Evolutionary conservation across 2,113 vertebrate species (phyloP), one percentile per base, ranked within the genome.

Genomic region (Oreochromis niloticus): DNA sequence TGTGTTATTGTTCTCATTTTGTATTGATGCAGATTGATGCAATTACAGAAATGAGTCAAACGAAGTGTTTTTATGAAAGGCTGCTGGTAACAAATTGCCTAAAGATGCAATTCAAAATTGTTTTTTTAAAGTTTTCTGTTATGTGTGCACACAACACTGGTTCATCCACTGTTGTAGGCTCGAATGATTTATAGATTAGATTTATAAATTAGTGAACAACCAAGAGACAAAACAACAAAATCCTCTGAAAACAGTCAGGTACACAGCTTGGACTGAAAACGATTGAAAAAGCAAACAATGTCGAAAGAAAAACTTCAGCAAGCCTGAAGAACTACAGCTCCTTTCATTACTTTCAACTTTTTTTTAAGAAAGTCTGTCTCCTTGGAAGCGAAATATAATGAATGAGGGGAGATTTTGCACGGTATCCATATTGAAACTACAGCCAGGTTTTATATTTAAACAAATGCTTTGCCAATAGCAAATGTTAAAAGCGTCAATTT

Each of bases 151-250:
- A 66, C 61, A 66, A 66, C 61, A 5, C 19, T 39, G 61, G 34
- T 39, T 39, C 6, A 13, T 66, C 4, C 19, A 36, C 34, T 66
- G 32, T 1, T n/a, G 17, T 39, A 66, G 22, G 34, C 10, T 39
- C 3, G 2, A 66, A 66, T 66, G 32, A 39, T 39, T 39, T 39
- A 66, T 68, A 41, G 19, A 41, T 66, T 66, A 2, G 10, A 66
- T 39, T n/a, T 66, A 39, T 66, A n/a, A 66, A 66, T 66, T n/a
- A 39, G 19, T 68, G 63, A 39, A 8, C 19, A 68, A 68, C 11
- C 63, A 41, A 68, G 61, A 66, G 19, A 68, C 63, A 68, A 68
- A 66, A 66, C 34, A 66, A 39, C 63, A 41, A 14, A 68, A 14
- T 22, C 12, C 34, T 41, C 19, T 8, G 19, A 68, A 68, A 19